Percentiles rank a stretch among this genome's conserved stretches.
These are phyloP conservation scores for Aleiodes testaceus DNA, from an alignment of 2,888 invertebrate genomes.

Conservation along the genomic window DNA sequence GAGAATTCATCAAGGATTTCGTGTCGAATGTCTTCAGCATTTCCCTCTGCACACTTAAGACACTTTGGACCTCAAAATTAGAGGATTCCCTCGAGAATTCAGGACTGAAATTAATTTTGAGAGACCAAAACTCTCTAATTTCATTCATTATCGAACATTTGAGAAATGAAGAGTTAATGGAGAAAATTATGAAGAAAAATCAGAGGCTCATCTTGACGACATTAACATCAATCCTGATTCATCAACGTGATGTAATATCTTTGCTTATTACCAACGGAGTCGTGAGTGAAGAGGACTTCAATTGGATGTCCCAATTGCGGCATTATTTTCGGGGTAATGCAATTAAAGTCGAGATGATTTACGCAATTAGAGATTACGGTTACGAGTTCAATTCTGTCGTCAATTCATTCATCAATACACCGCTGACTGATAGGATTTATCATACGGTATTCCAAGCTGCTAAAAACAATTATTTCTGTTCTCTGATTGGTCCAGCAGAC, in stretches of 20 bases:
- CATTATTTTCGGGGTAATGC: constrained; percentile 75
- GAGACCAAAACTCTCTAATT: constrained; percentile 51
- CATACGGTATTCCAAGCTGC: constrained; percentile 78
- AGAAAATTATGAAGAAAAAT: constrained; percentile 72
- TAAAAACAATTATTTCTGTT: constrained; percentile 74
- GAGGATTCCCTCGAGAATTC: constrained; percentile 73
- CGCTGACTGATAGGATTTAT: constrained; percentile 75
- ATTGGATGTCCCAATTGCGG: constrained; percentile 77
- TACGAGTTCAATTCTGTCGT: constrained; percentile 78
- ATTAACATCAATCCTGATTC: constrained; percentile 75
- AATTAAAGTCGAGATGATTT: constrained; percentile 73
- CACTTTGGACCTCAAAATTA: constrained; percentile 81
- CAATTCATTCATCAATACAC: constrained; percentile 72
- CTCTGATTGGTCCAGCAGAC: constrained; percentile 74
- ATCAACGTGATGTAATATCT: constrained; percentile 75
- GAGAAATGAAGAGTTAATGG: constrained; percentile 71
- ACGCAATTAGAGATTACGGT: constrained; percentile 76
- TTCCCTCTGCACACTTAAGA: constrained; percentile 76
- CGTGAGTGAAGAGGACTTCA: constrained; percentile 74
- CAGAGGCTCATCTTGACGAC: constrained; percentile 75
- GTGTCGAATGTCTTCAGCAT: constrained; percentile 62
- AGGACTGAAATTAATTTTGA: constrained; percentile 73
- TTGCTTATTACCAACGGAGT: constrained; percentile 70
- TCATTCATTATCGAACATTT: constrained; percentile 74
- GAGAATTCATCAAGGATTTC: constrained; percentile 67